These are phyloP conservation scores for Helogale parvula DNA, from an alignment of 2,113 vertebrate species.

Conservation along the genomic window DNA sequence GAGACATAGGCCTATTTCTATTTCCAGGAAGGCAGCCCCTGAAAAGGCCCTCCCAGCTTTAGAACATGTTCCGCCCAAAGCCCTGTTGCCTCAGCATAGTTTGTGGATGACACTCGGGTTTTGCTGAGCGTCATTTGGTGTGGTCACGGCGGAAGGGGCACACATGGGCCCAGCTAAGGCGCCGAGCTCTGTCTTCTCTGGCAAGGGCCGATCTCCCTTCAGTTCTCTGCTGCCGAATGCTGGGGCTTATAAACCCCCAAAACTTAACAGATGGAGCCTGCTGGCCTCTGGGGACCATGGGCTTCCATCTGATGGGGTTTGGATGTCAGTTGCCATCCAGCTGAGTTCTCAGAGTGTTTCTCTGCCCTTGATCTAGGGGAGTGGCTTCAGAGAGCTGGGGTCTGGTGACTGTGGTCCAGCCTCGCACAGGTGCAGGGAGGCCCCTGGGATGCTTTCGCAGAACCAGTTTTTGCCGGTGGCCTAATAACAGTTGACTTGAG, in stretches of 20 bases:
- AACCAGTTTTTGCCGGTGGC: neutral
- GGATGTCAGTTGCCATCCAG: neutral
- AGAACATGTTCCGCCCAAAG: neutral
- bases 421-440: neutral
- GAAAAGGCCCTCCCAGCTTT: neutral
- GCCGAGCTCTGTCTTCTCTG: neutral
- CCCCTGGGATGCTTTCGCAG: neutral
- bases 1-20: neutral
- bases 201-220: neutral
- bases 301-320: neutral
- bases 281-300: neutral
- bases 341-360: neutral
- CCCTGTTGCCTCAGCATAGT: neutral
- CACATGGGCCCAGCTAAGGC: neutral
- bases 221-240: neutral
- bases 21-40: neutral
- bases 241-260: neutral
- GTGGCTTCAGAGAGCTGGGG: neutral
- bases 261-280: neutral
- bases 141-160: neutral
- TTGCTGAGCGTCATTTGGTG: fast-evolving
- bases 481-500: neutral
- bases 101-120: neutral
- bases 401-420: neutral
- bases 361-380: neutral